Evolutionary conservation across 2,113 vertebrate species (phyloP).

Genomic region (Dolichotis patagonum): DNA sequence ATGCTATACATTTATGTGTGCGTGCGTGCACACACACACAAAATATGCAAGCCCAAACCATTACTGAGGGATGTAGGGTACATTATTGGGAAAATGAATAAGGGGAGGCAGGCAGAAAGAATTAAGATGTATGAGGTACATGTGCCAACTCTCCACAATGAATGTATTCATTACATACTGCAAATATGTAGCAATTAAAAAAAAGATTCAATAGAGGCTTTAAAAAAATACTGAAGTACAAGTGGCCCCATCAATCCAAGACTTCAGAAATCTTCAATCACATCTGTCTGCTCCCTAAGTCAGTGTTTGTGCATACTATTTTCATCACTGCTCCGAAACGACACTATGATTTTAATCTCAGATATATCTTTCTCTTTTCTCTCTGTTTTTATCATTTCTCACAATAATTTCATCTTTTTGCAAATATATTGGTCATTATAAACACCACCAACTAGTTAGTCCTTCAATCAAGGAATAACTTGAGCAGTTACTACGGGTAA

Average conservation of each 20-base stretch:
- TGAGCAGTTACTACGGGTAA: slow-evolving; percentile 41
- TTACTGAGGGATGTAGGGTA: neutral
- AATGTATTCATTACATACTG: neutral
- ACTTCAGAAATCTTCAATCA: neutral
- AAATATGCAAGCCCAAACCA: neutral
- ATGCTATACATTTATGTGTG: neutral
- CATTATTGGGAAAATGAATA: neutral
- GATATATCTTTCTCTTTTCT: neutral
- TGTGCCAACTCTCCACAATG: neutral
- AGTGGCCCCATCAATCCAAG: neutral
- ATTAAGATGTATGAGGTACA: neutral
- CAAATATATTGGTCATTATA: slow-evolving; percentile 3
- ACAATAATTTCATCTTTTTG: neutral
- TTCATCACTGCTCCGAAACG: neutral
- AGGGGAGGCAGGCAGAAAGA: neutral
- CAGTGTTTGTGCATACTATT: neutral
- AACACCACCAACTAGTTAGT: neutral
- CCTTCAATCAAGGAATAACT: slow-evolving; percentile 52
- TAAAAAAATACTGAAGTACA: neutral
- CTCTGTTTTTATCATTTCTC: slow-evolving; percentile 21
- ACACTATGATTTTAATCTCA: neutral
- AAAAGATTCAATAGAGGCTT: neutral
- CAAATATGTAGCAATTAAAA: neutral
- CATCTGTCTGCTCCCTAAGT: neutral
- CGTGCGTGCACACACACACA: neutral